Conservation (phyloP, 2,113 vertebrate genomes). For the human region GRCh38 chr6:110497501-110498000, state of each 20-base stretch:
- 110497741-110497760: not conserved
- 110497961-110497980: not conserved
- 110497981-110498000: not conserved
- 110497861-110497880: not conserved
- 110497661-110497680: accelerated
- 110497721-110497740: not conserved
- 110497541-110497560: not conserved
- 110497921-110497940: not conserved
- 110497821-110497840: not conserved
- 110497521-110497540: not conserved
- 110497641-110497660: too few relatives aligned
- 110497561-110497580: not conserved
- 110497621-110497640: not conserved
- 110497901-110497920: not conserved
- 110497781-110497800: not conserved
- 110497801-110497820: not conserved
- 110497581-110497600: not conserved
- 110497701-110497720: not conserved
- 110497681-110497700: not conserved
- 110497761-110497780: not conserved
- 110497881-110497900: not conserved
- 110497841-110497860: not conserved
- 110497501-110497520: too few relatives aligned
- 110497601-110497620: not conserved
- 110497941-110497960: not conserved